A percentile compares a stretch with the other conserved stretches of the same genome.
phyloP scores from a whole-genome alignment of 2,797 vertebrate species.

The Cyprinodon diabolis region DNA sequence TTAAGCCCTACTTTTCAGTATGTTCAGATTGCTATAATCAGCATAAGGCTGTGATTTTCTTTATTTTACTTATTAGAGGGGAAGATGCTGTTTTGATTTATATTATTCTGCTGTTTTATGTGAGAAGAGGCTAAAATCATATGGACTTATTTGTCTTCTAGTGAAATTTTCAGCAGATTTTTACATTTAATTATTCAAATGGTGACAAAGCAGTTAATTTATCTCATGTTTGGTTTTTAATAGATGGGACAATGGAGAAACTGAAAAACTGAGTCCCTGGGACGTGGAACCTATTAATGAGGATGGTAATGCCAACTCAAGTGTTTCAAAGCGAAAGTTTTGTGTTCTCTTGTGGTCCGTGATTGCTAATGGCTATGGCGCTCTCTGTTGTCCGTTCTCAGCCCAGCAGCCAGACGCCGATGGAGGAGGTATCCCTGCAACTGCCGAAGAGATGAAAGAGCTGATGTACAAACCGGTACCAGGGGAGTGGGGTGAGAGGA shows the following conservation, averaged over 20 bases:
- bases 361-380: not conserved
- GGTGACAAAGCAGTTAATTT: not conserved
- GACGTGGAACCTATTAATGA: constrained; percentile 96
- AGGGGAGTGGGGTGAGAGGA: constrained; percentile 90
- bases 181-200: not conserved
- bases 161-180: no score
- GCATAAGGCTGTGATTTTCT: no score
- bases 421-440: constrained; percentile 90
- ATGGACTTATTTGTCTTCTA: not conserved
- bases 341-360: not conserved
- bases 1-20: no score
- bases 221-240: constrained; percentile 24
- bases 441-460: constrained; percentile 88
- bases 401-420: constrained; percentile 88
- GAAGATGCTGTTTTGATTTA: no score
- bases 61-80: no score
- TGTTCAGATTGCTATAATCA: no score
- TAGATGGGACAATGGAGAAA: constrained; percentile 98
- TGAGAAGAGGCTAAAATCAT: no score
- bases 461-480: constrained; percentile 91
- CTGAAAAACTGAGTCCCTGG: constrained; percentile 96
- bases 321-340: not conserved
- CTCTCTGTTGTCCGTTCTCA: constrained; percentile 42
- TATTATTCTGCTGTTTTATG: no score
- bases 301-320: constrained; percentile 81